These are phyloP conservation scores for Leptestheria dahalacensis DNA, from an alignment of 1,140 invertebrate genomes.

Conservation along the genomic window DNA sequence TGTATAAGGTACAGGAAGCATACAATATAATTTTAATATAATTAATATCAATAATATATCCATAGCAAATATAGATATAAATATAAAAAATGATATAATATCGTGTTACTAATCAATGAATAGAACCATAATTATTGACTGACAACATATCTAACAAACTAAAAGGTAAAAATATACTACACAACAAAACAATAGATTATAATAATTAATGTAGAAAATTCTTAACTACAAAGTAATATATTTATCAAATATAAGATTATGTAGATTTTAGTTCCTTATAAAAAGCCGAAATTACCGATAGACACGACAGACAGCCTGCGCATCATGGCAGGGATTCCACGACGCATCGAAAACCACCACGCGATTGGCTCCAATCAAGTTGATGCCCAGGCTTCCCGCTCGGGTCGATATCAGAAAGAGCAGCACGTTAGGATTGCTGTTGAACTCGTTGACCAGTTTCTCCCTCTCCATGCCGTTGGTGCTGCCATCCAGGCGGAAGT, in stretches of 20 bases:
- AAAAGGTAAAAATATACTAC: no score
- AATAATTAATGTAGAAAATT: no score
- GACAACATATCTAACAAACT: background rate
- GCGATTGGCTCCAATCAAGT: conserved; percentile 90
- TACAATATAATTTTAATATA: no score
- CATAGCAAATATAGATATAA: no score
- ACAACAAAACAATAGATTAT: no score
- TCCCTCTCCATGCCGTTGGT: conserved; percentile 86
- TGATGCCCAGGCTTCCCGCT: conserved; percentile 93
- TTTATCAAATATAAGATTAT: no score
- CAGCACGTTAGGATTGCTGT: conserved; percentile 71
- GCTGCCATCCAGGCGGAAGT: conserved; percentile 89
- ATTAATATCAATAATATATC: no score
- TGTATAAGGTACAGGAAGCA: no score
- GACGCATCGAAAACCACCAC: conserved; percentile 96
- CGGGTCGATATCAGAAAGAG: conserved; percentile 93
- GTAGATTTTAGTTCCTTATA: no score
- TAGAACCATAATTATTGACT: background rate
- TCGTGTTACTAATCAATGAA: no score
- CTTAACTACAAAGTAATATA: no score
- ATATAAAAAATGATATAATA: no score
- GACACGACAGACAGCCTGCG: conserved; percentile 93
- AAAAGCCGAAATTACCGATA: conserved; percentile 63
- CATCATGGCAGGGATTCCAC: conserved; percentile 99
- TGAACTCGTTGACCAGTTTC: conserved; percentile 93